Percentiles rank a stretch among this genome's conserved stretches.
phyloP scores from a whole-genome alignment of 2,888 invertebrate species.

The Empis livida region DNA sequence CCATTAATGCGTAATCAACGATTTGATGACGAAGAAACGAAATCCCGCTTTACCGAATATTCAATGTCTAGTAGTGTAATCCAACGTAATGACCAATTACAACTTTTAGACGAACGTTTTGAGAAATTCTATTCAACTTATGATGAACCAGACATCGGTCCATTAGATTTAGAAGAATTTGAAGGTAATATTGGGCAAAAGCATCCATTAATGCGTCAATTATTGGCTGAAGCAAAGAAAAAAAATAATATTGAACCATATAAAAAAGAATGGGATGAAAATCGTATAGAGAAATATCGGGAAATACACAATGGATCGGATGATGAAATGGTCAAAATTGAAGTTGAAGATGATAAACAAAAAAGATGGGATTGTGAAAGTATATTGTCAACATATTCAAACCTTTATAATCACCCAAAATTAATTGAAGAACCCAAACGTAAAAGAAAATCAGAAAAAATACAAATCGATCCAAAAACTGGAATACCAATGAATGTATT shows the following conservation, averaged over 20 bases:
- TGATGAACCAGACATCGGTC: conserved; percentile 79
- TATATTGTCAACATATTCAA: conserved; percentile 80
- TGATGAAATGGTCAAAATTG: conserved; percentile 45
- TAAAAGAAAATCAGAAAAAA: conserved; percentile 42
- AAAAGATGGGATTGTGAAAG: conserved; percentile 86
- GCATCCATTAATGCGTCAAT: conserved; percentile 55
- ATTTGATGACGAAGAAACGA: conserved; percentile 58
- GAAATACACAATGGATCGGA: conserved; percentile 36
- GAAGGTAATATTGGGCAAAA: conserved; percentile 44
- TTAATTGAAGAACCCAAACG: conserved; percentile 56
- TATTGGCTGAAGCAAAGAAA: conserved; percentile 63
- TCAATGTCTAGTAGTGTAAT: conserved; percentile 90
- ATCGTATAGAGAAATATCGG: conserved; percentile 26
- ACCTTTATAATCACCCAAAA: conserved; percentile 84
- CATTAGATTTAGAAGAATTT: conserved; percentile 81
- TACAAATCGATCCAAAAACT: conserved; percentile 55
- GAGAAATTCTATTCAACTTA: conserved; percentile 76
- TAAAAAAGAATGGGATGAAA: conserved; percentile 43
- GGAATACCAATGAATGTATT: conserved; percentile 61
- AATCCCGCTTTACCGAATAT: conserved; percentile 82
- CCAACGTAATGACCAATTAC: conserved; percentile 66
- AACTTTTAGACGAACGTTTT: conserved; percentile 74
- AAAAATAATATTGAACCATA: conserved; percentile 41
- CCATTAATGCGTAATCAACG: conserved; percentile 37
- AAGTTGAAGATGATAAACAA: conserved; percentile 48